Conservation (phyloP, 1,140 invertebrate species). For the Plectrocnemia conspersa region DNA sequence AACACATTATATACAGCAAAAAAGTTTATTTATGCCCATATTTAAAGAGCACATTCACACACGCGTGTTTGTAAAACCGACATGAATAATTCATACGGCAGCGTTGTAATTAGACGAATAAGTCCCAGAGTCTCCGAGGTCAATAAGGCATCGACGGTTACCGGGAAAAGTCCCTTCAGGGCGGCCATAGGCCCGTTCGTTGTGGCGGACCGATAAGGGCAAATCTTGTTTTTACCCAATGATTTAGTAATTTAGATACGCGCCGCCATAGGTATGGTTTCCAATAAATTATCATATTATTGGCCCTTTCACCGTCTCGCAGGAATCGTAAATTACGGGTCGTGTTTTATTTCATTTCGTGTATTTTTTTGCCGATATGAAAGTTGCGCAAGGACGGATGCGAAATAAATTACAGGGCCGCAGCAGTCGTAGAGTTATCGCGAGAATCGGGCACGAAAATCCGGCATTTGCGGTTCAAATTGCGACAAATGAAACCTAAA, state of each 20-base stretch:
- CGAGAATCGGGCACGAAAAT: too few relatives aligned
- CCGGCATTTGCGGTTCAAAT: too few relatives aligned
- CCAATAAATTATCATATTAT: slow-evolving; percentile 26
- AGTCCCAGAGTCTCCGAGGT: slow-evolving; percentile 15
- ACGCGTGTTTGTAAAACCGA: not conserved
- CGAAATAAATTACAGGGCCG: too few relatives aligned
- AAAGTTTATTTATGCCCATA: too few relatives aligned
- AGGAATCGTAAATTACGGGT: slow-evolving; percentile 15
- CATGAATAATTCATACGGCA: slow-evolving; percentile 22
- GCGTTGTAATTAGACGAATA: slow-evolving; percentile 22
- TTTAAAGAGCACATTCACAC: too few relatives aligned
- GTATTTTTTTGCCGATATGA: too few relatives aligned
- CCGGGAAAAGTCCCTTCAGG: slow-evolving; percentile 4
- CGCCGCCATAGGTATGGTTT: too few relatives aligned
- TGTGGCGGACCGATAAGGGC: slow-evolving; percentile 18
- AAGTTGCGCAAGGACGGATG: too few relatives aligned
- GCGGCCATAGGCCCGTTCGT: slow-evolving; percentile 7
- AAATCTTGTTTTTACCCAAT: slow-evolving; percentile 6
- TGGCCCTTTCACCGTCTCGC: slow-evolving; percentile 8
- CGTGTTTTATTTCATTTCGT: slow-evolving; percentile 19
- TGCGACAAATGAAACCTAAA: too few relatives aligned
- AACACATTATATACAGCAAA: too few relatives aligned
- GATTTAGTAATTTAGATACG: slow-evolving; percentile 26
- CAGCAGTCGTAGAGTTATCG: too few relatives aligned
- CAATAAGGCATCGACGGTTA: slow-evolving; percentile 6